phyloP scores from a whole-genome alignment of 2,888 invertebrate genomes.

The Heterodera filipjevi region DNA sequence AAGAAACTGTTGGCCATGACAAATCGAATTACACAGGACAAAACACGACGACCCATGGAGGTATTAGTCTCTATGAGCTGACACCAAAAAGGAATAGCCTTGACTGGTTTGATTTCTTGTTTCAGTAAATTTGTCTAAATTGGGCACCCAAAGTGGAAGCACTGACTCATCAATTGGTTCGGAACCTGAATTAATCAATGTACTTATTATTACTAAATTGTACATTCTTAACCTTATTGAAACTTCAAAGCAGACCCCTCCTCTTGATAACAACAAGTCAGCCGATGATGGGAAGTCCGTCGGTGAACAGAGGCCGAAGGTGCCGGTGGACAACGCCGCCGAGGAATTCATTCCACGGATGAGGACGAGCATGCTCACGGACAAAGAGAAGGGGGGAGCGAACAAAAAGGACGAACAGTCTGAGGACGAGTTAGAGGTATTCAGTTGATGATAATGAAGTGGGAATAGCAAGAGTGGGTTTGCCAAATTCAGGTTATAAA shows the following conservation, averaged over 20 bases:
- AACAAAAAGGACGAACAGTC: not conserved
- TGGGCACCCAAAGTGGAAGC: not conserved
- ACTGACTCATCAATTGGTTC: not conserved
- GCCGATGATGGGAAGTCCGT: not conserved
- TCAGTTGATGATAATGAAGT: not conserved
- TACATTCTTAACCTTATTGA: not conserved
- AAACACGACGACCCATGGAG: not conserved
- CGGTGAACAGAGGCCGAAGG: not conserved
- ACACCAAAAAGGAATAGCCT: too few relatives aligned
- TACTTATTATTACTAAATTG: not conserved
- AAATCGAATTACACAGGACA: not conserved
- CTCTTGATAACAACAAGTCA: not conserved
- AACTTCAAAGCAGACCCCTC: not conserved
- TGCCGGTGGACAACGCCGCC: not conserved
- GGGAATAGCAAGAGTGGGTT: too few relatives aligned
- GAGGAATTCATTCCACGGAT: conserved; percentile 3
- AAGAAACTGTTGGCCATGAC: not conserved
- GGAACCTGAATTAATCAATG: not conserved
- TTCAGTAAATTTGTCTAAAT: not conserved
- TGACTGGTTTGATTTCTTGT: not conserved
- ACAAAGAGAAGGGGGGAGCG: not conserved
- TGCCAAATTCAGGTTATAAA: not conserved
- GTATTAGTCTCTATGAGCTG: too few relatives aligned
- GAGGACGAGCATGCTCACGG: conserved; percentile 11
- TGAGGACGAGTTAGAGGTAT: not conserved